phyloP scores from a whole-genome alignment of 2,888 invertebrate genomes.

The Scaptomyza flava region DNA sequence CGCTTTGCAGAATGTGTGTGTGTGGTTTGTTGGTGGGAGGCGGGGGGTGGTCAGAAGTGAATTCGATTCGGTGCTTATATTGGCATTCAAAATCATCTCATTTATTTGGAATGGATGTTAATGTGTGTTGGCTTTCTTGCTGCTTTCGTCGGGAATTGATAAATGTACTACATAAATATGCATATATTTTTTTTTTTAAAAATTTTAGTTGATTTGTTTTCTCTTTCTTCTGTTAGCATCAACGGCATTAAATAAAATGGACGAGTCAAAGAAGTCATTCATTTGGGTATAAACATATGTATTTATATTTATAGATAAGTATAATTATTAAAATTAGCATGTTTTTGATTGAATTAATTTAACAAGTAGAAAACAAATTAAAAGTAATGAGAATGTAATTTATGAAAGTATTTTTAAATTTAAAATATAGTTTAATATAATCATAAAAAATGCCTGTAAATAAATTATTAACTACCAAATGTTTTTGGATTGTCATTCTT shows the following conservation, averaged over 20 bases:
- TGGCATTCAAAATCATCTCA: constrained; percentile 31
- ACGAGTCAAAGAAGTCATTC: constrained; percentile 85
- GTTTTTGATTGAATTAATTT: constrained; percentile 33
- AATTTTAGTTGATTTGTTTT: constrained; percentile 50
- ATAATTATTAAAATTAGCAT: constrained; percentile 53
- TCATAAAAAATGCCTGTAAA: constrained; percentile 36
- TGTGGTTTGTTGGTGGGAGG: background rate
- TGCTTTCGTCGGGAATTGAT: constrained; percentile 54
- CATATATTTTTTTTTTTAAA: constrained; percentile 29
- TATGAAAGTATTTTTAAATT: constrained; percentile 12
- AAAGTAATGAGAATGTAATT: constrained; percentile 38
- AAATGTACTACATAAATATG: constrained; percentile 36
- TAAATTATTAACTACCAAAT: constrained; percentile 25
- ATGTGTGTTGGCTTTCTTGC: constrained; percentile 58
- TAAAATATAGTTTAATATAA: constrained; percentile 16
- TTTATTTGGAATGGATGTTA: constrained; percentile 32
- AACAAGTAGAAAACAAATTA: constrained; percentile 28
- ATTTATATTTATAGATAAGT: constrained; percentile 59
- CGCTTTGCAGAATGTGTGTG: constrained; percentile 20
- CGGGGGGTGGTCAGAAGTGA: constrained; percentile 15
- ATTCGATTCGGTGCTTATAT: constrained; percentile 17
- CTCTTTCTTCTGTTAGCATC: constrained; percentile 81
- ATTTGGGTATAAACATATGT: constrained; percentile 71
- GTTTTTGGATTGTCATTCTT: background rate
- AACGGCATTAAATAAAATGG: constrained; percentile 84